These are phyloP conservation scores for Neuroscelio doddi DNA, from an alignment of 2,888 invertebrate species.

Conservation along the genomic window DNA sequence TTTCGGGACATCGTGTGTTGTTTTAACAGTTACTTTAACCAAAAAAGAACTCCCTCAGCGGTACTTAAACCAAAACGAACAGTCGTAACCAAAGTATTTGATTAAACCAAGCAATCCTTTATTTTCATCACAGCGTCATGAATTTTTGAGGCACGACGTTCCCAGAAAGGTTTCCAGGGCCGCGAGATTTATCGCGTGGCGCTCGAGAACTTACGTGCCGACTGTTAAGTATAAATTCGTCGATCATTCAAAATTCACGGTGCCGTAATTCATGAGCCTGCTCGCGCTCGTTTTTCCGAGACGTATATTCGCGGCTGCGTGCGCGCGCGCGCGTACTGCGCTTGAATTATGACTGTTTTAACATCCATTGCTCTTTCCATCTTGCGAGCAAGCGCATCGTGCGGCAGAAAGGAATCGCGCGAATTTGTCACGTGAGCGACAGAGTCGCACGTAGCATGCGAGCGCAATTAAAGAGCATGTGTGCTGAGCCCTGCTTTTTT, in stretches of 20 bases:
- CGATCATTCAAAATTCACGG: slow-evolving; percentile 23
- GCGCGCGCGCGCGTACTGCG: slow-evolving; percentile 3
- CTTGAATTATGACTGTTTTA: slow-evolving; percentile 28
- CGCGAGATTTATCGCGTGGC: slow-evolving; percentile 8
- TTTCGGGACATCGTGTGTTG: too few relatives aligned
- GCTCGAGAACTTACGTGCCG: slow-evolving; percentile 14
- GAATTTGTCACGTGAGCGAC: slow-evolving; percentile 21
- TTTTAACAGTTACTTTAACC: too few relatives aligned
- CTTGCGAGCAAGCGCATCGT: background rate
- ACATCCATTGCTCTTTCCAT: slow-evolving; percentile 16
- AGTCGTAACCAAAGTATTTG: too few relatives aligned
- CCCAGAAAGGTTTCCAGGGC: slow-evolving; percentile 3
- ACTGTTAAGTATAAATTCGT: slow-evolving; percentile 20
- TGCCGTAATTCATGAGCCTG: slow-evolving; percentile 13
- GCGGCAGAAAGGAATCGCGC: slow-evolving; percentile 22
- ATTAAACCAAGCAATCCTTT: background rate
- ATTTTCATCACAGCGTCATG: background rate
- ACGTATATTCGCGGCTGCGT: background rate
- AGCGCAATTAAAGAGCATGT: slow-evolving; percentile 26
- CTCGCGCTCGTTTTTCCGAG: slow-evolving; percentile 6
- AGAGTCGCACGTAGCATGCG: slow-evolving; percentile 14
- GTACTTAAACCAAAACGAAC: too few relatives aligned
- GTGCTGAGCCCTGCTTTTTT: background rate
- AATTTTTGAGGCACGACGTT: slow-evolving; percentile 2
- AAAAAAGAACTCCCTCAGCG: too few relatives aligned